Percentiles rank a stretch among this genome's conserved stretches.
Evolutionary conservation across 1,140 invertebrate species (phyloP).

Genomic region (Zaprionus africanus): DNA sequence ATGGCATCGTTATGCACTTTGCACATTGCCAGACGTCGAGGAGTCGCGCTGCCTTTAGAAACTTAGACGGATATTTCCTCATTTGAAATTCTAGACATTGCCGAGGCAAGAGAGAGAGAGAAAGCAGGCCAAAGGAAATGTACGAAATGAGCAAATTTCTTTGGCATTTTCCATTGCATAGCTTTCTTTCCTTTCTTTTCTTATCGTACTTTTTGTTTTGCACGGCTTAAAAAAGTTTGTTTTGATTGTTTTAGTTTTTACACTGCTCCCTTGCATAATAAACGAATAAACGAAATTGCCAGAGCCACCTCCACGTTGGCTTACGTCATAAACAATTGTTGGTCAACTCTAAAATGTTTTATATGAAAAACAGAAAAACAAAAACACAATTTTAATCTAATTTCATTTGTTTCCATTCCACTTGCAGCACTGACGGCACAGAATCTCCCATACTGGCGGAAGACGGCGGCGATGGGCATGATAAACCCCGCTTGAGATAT

Average conservation of each 20-base stretch:
- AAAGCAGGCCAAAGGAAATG: conserved; percentile 23
- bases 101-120: neutral
- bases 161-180: conserved; percentile 59
- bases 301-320: neutral
- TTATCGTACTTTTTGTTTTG: conserved; percentile 9
- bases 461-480: conserved; percentile 87
- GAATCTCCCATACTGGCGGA: conserved; percentile 89
- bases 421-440: conserved; percentile 88
- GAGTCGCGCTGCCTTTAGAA: conserved; percentile 25
- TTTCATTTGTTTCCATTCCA: conserved; percentile 36
- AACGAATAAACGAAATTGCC: neutral
- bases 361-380: neutral
- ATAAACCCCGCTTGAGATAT: conserved; percentile 92
- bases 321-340: conserved; percentile 19
- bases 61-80: conserved; percentile 36
- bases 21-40: conserved; percentile 50
- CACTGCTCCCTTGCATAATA: conserved; percentile 15
- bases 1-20: conserved; percentile 28
- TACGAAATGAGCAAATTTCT: conserved; percentile 69
- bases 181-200: conserved; percentile 32
- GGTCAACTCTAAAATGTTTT: neutral
- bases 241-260: conserved; percentile 59
- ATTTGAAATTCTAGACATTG: conserved; percentile 64
- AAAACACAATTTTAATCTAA: conserved; percentile 16
- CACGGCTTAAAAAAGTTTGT: conserved; percentile 39